phyloP scores from a whole-genome alignment of 2,888 invertebrate species.

The Heterodera filipjevi region DNA sequence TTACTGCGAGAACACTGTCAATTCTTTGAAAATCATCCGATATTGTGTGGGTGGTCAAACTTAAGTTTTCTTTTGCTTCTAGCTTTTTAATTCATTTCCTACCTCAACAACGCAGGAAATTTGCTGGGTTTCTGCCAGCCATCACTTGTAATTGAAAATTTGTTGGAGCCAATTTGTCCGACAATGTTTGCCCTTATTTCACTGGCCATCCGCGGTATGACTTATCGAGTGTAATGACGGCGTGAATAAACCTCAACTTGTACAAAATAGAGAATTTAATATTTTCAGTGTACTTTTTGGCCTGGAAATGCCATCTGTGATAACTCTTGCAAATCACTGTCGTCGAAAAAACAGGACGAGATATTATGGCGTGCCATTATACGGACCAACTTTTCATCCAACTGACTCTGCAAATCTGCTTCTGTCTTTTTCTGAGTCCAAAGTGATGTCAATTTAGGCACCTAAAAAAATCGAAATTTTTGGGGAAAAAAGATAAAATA shows the following conservation, averaged over 20 bases:
- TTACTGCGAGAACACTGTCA: conserved; percentile 15
- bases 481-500: too few relatives aligned
- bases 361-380: conserved; percentile 23
- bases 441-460: too few relatives aligned
- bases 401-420: too few relatives aligned
- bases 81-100: not conserved
- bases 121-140: conserved; percentile 26
- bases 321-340: conserved; percentile 9
- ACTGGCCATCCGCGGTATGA: conserved; percentile 17
- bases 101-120: conserved; percentile 25
- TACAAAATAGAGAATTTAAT: not conserved
- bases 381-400: too few relatives aligned
- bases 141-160: conserved; percentile 27
- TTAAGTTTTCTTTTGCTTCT: not conserved
- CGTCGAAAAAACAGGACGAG: conserved; percentile 17
- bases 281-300: not conserved
- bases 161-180: not conserved
- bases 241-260: conserved; percentile 7
- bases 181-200: conserved; percentile 21
- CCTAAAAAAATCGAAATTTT: too few relatives aligned
- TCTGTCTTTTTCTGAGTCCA: too few relatives aligned
- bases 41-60: conserved; percentile 8
- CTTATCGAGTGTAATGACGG: not conserved
- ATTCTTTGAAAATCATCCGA: conserved; percentile 9
- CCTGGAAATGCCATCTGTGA: not conserved